Percentiles rank a stretch among this genome's conserved stretches.
Evolutionary conservation across 2,888 invertebrate species (phyloP).

Genomic region (Pristionchus japonicus): DNA sequence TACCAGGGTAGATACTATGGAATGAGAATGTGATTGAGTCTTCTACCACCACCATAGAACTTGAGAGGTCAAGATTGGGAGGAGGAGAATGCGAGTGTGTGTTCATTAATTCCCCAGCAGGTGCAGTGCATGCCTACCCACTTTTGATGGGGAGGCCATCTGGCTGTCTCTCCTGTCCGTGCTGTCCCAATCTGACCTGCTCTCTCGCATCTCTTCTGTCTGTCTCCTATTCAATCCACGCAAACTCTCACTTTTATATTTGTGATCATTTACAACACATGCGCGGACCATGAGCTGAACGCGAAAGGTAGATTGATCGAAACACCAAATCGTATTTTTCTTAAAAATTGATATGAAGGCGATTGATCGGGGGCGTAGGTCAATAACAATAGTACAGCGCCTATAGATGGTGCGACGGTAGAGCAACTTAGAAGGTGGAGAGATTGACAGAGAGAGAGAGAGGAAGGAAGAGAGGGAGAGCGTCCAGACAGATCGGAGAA

Average conservation of each 20-base stretch:
- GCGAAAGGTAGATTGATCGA: neutral
- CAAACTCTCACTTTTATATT: neutral
- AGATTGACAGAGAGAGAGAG: neutral
- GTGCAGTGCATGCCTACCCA: conserved; percentile 37
- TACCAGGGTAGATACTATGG: too few species aligned
- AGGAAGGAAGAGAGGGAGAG: neutral
- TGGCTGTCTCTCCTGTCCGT: neutral
- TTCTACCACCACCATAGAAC: neutral
- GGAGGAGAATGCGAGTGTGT: neutral
- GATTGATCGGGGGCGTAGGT: neutral
- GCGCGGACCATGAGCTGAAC: neutral
- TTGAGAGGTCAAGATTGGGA: neutral
- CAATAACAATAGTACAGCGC: conserved; percentile 21
- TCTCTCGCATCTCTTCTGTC: neutral
- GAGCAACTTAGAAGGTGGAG: conserved; percentile 9
- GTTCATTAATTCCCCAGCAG: conserved; percentile 13
- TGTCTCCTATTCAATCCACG: neutral
- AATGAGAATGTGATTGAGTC: too few species aligned
- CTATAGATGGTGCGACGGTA: conserved; percentile 5
- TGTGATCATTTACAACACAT: neutral
- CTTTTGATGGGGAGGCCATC: neutral
- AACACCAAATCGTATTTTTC: neutral
- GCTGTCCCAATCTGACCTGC: neutral
- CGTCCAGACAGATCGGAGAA: neutral
- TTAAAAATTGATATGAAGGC: neutral